Base-by-base conservation (phyloP, 2,797 vertebrate species). In the Pseudopleuronectes americanus region DNA sequence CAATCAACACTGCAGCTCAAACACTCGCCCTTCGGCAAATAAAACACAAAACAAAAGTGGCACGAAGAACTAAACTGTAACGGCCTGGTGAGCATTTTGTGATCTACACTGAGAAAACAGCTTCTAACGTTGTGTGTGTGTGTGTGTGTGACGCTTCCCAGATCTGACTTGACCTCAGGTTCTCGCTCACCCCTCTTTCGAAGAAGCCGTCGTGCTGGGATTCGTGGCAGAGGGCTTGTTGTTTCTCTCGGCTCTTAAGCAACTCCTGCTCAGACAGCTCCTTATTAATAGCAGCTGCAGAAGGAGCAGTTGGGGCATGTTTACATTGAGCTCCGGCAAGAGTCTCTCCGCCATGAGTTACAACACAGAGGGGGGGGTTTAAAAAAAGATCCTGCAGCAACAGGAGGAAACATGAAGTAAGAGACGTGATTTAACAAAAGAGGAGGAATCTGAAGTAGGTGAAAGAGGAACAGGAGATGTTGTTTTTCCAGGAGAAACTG, bases 281-380 rank as follows among this genome's bases (percentile, higher is more conserved):
- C 23, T 56, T 65, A 85, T 83, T 76, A 68, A 79, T 70, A 79
- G 68, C 59, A 68, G 62, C 75, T 48, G 41, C 57, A 33, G 54
- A 63, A 12, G 7, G 54, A 70, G 63, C 52, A 26, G 71, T 48
- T 45, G 31, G 57, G 54, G 55, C 57, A 55, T 82, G 80, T 79
- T 86, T 72, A 71, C 61, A 59, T 74, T 71, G 7, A 75, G 66
- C 60, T 51, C 0, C 0, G 58, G 54, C 53, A n/a, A n/a, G 24
- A 65, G 64, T 21, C 41, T 19, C 41, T 9, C 7, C 17, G 48
- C 48, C 3, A 8, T 13, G 51, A 57, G 47, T 56, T 76, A 28
- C 57, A 70, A 67, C 60, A 67, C 24, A 66, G 33, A n/a, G n/a
- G 24, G 24, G 24, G 16, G 2, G 0, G 6, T 19, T n/a, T 38